Conservation (phyloP, 1,140 invertebrate species). For the Dryas iulia region DNA sequence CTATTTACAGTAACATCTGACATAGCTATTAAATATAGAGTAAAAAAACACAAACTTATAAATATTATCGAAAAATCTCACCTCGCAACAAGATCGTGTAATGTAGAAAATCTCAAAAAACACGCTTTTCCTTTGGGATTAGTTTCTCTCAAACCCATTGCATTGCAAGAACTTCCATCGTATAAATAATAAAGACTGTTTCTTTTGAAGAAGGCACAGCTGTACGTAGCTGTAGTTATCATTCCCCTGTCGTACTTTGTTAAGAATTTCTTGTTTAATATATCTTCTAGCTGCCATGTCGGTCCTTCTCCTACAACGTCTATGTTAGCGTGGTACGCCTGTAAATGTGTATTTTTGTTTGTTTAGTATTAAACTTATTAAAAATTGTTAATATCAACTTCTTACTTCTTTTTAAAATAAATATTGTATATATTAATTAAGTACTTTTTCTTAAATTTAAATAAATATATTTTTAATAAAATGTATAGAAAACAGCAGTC, state of each 20-base stretch:
- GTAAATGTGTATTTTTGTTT: background rate
- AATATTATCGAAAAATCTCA: constrained; percentile 12
- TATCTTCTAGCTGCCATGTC: constrained; percentile 65
- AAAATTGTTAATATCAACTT: no score
- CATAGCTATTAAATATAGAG: no score
- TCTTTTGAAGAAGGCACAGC: constrained; percentile 77
- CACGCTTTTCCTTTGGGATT: constrained; percentile 68
- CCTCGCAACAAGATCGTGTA: constrained; percentile 70
- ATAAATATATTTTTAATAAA: no score
- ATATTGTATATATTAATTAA: no score
- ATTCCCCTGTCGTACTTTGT: constrained; percentile 72
- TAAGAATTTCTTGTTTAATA: constrained; percentile 57
- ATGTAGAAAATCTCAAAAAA: constrained; percentile 68
- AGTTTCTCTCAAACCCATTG: constrained; percentile 73
- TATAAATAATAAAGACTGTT: constrained; percentile 78
- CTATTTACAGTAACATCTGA: no score
- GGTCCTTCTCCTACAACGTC: constrained; percentile 63
- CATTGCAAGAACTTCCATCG: constrained; percentile 73
- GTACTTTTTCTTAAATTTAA: no score
- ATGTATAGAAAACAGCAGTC: no score
- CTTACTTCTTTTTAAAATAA: no score
- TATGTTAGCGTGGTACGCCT: constrained; percentile 65
- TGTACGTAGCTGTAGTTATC: constrained; percentile 76
- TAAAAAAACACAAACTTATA: no score
- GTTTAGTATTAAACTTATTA: no score